Evolutionary conservation across 2,888 invertebrate species (phyloP).

Genomic region (Pelosia muscerda): DNA sequence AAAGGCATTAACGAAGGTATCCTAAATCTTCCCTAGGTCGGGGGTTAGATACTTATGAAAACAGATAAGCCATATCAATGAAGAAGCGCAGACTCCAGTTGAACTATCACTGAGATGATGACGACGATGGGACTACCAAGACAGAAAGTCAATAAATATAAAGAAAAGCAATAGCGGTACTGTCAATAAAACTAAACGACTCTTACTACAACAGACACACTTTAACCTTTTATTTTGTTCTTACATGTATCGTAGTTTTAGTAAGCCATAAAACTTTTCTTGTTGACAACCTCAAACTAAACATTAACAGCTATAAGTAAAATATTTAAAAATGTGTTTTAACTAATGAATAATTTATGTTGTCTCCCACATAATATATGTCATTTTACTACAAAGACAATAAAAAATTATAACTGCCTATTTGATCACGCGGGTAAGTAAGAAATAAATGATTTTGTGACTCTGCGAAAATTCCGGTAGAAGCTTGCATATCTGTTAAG

Average conservation of each 20-base stretch:
- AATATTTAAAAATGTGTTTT: neutral
- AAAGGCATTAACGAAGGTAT: too few relatives aligned
- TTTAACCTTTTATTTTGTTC: neutral
- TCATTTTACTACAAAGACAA: neutral
- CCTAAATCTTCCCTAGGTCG: too few relatives aligned
- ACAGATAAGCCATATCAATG: too few relatives aligned
- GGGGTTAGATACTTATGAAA: too few relatives aligned
- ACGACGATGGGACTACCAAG: neutral
- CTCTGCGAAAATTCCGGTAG: neutral
- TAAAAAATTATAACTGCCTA: neutral
- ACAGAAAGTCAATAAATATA: neutral
- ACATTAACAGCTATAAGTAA: neutral
- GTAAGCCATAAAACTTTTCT: constrained; percentile 1
- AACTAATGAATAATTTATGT: constrained; percentile 3
- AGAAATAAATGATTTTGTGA: too few relatives aligned
- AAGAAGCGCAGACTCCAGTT: too few relatives aligned
- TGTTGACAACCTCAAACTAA: neutral
- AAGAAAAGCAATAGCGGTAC: neutral
- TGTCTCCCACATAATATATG: neutral
- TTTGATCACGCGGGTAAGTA: neutral
- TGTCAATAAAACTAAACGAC: neutral
- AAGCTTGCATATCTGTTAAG: neutral
- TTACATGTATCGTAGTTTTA: neutral
- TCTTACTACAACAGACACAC: neutral
- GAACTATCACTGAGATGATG: too few relatives aligned